Base-by-base conservation (phyloP, 2,113 vertebrate species). In the Alethe diademata region DNA sequence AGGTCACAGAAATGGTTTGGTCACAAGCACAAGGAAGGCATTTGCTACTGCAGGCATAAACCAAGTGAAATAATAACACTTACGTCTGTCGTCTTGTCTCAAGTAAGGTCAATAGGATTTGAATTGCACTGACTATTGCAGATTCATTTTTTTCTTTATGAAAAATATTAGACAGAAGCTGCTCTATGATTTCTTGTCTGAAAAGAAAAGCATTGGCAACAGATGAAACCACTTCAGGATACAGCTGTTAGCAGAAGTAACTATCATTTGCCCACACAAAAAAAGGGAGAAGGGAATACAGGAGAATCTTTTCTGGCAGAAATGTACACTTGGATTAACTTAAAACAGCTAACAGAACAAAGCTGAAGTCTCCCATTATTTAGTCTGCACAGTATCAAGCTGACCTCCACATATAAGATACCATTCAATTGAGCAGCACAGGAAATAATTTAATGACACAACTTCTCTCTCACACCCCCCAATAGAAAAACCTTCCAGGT, bases 61-160 rank as follows among this genome's bases (percentile, higher is more conserved):
- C n/a, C 26, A 64, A 78, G 43, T 2, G 13, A 70, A 91, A 25
- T 56, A 84, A 56, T 2, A 62, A 29, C 22, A 91, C 99, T 97
- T 98, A 99, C 99, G 99, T 98, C 93, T 99, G 99, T 88, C 99
- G 98, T 69, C 99, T 98, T 5, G 99, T 99, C 98, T 99, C 99
- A 87, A 99, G 99, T 88, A 99, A 97, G 19, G 99, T 99, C 93
- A 99, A 97, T 4, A 99, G 97, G 88, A 99, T 99, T 98, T 99
- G 99, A 95, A 99, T 99, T 57, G 99, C 99, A 95, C 99, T 99
- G 98, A 99, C 99, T 64, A 99, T 99, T 28, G 99, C 99, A 16
- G 99, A 99, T 85, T 99, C 99, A 51, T 99, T 99, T 96, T 99
- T 99, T 95, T 99, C 99, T 96, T 98, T 99, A 95, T 99, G 98